A percentile compares a stretch with the other conserved stretches of the same genome.
Evolutionary conservation across 2,113 vertebrate species (phyloP).

Genomic region (Corythoichthys haematopterus): DNA sequence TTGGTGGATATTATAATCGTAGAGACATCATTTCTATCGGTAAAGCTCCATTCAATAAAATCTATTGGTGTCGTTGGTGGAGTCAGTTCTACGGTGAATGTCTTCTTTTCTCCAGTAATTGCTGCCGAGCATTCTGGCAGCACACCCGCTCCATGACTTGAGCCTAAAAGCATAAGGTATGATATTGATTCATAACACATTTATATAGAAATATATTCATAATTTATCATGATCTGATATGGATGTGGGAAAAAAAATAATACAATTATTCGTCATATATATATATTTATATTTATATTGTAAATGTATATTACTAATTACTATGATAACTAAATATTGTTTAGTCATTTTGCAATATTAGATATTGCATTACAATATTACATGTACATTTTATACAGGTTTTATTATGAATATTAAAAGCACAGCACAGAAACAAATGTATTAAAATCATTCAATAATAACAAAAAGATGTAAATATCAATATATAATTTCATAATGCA

Average conservation of each 20-base stretch:
- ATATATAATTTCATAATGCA: no score
- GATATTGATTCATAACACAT: neutral
- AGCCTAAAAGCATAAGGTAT: constrained; percentile 20
- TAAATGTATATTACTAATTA: no score
- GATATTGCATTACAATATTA: neutral
- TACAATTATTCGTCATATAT: neutral
- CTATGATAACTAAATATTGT: no score
- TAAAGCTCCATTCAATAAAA: constrained; percentile 20
- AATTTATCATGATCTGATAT: neutral
- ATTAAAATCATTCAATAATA: no score
- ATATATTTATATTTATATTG: neutral
- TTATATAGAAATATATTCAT: neutral
- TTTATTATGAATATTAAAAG: no score
- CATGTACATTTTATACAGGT: neutral
- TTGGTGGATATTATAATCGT: neutral
- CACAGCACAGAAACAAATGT: no score
- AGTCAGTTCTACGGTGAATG: constrained; percentile 22
- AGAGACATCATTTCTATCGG: fast-evolving
- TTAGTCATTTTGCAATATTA: no score
- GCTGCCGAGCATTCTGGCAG: constrained; percentile 16
- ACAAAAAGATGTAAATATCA: no score
- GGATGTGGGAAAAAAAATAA: neutral
- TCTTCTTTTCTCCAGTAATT: constrained; percentile 21
- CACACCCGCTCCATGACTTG: constrained; percentile 16
- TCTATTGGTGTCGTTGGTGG: neutral